Percentiles rank a stretch among this genome's conserved stretches.
These are phyloP conservation scores for Heterohyrax brucei DNA, from an alignment of 2,797 vertebrate species.

Conservation along the genomic window DNA sequence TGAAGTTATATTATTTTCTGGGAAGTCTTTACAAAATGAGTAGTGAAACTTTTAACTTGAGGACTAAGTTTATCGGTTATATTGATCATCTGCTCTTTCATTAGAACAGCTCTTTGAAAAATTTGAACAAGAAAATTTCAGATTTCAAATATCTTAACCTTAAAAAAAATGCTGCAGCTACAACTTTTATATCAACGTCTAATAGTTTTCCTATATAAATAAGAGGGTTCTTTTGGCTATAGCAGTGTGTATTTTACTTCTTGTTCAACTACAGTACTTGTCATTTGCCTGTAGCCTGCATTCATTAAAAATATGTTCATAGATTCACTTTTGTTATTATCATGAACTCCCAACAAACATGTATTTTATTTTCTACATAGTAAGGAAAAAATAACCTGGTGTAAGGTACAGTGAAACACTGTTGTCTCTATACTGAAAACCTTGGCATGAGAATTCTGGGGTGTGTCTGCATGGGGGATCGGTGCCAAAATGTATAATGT, in stretches of 20 bases:
- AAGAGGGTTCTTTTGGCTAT: neutral
- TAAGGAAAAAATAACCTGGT: neutral
- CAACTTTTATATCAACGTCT: constrained; percentile 27
- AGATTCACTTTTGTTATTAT: constrained; percentile 53
- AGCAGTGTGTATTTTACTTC: constrained; percentile 29
- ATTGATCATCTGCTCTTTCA: constrained; percentile 45
- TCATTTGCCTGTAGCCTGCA: constrained; percentile 4
- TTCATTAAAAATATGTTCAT: constrained; percentile 57
- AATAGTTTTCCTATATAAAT: neutral
- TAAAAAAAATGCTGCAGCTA: constrained; percentile 2
- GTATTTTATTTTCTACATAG: constrained; percentile 62
- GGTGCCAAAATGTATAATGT: constrained; percentile 36
- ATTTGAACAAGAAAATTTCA: constrained; percentile 48
- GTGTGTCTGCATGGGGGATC: constrained; percentile 51
- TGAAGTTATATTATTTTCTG: constrained; percentile 32
- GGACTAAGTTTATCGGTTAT: constrained; percentile 22
- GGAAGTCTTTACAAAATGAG: constrained; percentile 63
- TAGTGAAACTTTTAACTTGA: constrained; percentile 47
- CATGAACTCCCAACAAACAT: constrained; percentile 59
- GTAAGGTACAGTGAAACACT: constrained; percentile 65
- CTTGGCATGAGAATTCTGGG: constrained; percentile 71
- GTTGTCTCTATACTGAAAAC: constrained; percentile 80
- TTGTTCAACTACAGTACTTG: neutral
- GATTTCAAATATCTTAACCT: neutral
- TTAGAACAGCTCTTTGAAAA: constrained; percentile 35